These are phyloP conservation scores for Microcebus lehilahytsara DNA, from an alignment of 2,113 vertebrate genomes.

Conservation along the genomic window DNA sequence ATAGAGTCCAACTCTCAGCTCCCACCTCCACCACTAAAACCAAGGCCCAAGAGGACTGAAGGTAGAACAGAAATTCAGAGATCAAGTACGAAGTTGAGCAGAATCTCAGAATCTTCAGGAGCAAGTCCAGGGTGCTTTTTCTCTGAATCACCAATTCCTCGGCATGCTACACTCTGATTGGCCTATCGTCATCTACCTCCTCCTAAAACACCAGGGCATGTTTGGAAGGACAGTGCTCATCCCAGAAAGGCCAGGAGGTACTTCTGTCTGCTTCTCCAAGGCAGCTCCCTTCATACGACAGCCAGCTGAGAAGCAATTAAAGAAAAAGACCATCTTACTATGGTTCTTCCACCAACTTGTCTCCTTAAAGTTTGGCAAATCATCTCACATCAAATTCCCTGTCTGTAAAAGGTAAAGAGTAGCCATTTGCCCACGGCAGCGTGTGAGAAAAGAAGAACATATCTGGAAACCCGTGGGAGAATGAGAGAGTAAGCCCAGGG, in stretches of 20 bases:
- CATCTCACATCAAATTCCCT: neutral
- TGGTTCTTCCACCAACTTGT: neutral
- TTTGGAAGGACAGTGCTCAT: neutral
- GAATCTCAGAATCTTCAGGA: neutral
- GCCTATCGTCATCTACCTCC: neutral
- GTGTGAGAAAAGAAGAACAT: neutral
- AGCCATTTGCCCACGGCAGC: neutral
- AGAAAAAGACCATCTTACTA: neutral
- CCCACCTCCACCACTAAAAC: neutral
- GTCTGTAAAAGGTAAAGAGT: neutral
- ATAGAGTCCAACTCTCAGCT: neutral
- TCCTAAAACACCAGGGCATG: neutral
- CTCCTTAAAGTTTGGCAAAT: neutral
- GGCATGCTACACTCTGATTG: neutral
- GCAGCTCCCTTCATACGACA: neutral
- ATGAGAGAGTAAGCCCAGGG: neutral
- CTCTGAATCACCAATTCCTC: neutral
- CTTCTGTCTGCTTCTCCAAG: neutral
- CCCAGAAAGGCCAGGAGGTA: neutral
- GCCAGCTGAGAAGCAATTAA: neutral
- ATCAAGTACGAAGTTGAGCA: neutral
- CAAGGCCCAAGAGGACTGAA: neutral
- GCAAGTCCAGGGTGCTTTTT: neutral
- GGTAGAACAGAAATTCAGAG: neutral
- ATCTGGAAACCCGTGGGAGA: neutral